phyloP scores from a whole-genome alignment of 2,797 vertebrate species.

The Balearica regulorum region DNA sequence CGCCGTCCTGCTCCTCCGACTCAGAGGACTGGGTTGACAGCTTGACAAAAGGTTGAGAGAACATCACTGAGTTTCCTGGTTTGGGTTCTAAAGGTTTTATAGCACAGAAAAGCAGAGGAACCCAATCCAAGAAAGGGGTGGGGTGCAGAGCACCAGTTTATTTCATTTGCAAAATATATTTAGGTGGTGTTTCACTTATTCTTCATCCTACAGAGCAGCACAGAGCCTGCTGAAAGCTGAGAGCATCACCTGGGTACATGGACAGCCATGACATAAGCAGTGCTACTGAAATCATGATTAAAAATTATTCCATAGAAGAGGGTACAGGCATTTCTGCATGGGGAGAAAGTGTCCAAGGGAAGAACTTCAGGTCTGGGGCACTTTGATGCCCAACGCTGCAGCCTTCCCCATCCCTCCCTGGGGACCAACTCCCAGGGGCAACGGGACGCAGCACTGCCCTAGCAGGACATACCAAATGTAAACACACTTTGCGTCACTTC shows the following conservation, averaged over 20 bases:
- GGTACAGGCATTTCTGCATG: not conserved
- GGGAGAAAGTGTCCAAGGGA: too few species aligned
- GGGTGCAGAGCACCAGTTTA: not conserved
- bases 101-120: not conserved
- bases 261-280: not conserved
- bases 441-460: too few species aligned
- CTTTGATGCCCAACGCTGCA: too few species aligned
- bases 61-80: not conserved
- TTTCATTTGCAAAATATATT: not conserved
- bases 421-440: too few species aligned
- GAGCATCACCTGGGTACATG: too few species aligned
- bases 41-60: not conserved
- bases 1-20: not conserved
- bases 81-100: not conserved
- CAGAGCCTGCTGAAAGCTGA: not conserved
- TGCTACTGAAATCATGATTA: not conserved
- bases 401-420: too few species aligned
- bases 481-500: too few species aligned
- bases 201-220: not conserved
- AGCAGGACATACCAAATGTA: too few species aligned
- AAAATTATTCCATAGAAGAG: not conserved
- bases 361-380: too few species aligned
- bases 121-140: not conserved
- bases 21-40: not conserved
- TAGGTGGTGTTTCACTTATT: too few species aligned